Evolutionary conservation across 2,888 invertebrate genomes (phyloP), one percentile per base, ranked within the genome.

Genomic region (Chaetogeoica ovagalla): DNA sequence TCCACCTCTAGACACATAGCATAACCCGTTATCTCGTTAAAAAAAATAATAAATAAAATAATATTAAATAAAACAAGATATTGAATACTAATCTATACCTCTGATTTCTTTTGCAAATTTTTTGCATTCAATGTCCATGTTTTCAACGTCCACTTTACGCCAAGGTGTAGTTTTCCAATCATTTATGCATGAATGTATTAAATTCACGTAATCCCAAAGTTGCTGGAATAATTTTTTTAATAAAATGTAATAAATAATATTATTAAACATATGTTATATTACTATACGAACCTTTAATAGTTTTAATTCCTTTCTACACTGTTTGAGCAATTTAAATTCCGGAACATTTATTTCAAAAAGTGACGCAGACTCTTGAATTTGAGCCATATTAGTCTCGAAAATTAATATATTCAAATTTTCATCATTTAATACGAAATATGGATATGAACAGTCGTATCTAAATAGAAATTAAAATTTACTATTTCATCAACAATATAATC

Each of bases 71-170:
- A 15, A 48, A 48, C 11, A 48, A 48, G 2, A 48, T 11, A 48
- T 11, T 48, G 13, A 48, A 48, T 13, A 48, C 39, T 60, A 19
- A 37, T 19, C 63, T 23, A 55, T 48, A 88, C 89, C 88, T 85
- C 95, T 89, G 81, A 96, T 94, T 86, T 96, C 96, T 87, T 98
- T 97, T 2, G 97, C 95, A 87, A 98, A 98, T 86, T 97, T 96
- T 86, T 98, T 98, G 87, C 97, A 97, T 87, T 98, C 97, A 84
- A 97, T 95, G 85, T 98, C 98, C 97, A 98, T 97, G 85, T 97
- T 96, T 87, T 98, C 98, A 62, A 97, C 97, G 85, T 98, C 97
- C 82, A 98, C 96, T 86, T 96, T 95, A 81, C 95, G 90, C 98
- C 98, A 98, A 0, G 95, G 95, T 0, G 97, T 97, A 1, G 94